Conservation (phyloP, 2,113 vertebrate species). For the Neoarius graeffei region DNA sequence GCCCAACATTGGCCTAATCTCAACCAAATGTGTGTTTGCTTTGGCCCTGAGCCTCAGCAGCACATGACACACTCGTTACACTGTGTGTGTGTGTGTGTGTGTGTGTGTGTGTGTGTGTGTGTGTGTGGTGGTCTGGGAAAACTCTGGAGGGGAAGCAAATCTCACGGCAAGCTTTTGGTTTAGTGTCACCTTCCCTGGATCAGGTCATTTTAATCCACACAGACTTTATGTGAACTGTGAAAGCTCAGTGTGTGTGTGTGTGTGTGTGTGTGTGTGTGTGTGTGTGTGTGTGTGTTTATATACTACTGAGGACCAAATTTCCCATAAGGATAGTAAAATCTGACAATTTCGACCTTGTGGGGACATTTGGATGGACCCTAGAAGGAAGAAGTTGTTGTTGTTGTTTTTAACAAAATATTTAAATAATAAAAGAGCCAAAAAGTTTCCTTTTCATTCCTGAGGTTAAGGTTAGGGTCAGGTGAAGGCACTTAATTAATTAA, state of each 20-base stretch:
- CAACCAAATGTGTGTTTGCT: constrained; percentile 64
- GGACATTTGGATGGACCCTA: no score
- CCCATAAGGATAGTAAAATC: no score
- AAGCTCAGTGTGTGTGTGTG: not conserved
- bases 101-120: not conserved
- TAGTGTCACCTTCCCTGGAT: constrained; percentile 32
- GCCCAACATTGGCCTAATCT: constrained; percentile 51
- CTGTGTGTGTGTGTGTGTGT: not conserved
- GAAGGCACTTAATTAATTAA: no score
- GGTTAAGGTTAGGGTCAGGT: no score
- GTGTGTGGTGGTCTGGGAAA: constrained; percentile 34
- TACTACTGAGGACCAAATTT: no score
- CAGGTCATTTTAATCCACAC: not conserved
- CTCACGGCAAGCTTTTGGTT: constrained; percentile 29
- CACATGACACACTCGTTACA: constrained; percentile 29
- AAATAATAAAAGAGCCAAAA: no score
- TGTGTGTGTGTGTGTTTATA: no score
- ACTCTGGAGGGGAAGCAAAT: constrained; percentile 35
- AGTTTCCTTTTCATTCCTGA: no score
- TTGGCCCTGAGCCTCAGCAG: constrained; percentile 33
- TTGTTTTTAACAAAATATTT: no score
- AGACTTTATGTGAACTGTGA: not conserved
- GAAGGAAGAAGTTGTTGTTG: no score
- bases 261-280: no score
- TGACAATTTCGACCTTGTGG: no score